Evolutionary conservation across 2,888 invertebrate species (phyloP), one percentile per base, ranked within the genome.

Genomic region (Lasius platythorax): DNA sequence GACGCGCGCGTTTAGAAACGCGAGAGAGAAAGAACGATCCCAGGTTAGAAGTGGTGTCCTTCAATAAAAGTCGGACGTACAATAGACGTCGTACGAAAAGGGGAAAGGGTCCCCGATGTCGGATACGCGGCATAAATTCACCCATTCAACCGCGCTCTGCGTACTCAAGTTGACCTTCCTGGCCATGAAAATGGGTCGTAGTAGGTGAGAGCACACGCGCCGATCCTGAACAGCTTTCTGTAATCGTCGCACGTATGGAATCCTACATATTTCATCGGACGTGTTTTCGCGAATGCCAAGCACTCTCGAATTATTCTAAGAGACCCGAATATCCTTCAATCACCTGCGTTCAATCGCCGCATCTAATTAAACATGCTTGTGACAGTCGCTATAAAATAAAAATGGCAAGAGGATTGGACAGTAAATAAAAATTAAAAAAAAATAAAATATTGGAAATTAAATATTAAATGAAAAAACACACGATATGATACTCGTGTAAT

Each of bases 41-140:
- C 12, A 28, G 33, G 15, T 73, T 84, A 88, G 86, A 88, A 89
- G 87, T 78, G 76, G 53, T 61, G 50, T 78, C 66, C 78, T 84
- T 90, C 87, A 87, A 91, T 86, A 89, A 89, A 91, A 90, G 82
- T 87, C 86, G 87, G 84, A 83, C 84, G 83, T 87, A 92, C 91
- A 92, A 92, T 90, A 87, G 87, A 70, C 78, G 86, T 76, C 78
- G 40, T 82, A 33, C 56, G 68, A 63, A 78, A 82, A 76, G 83
- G 67, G 82, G 43, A 28, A n/a, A 30, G 5, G 37, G 28, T 82
- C 30, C 9, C 67, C 40, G 67, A 58, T 61, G 67, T 79, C 66
- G 83, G 28, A 66, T 67, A 67, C 67, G 63, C 12, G 66, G 67
- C 83, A 83, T 83, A 84, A 83, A 84, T 83, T 70, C 64, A 63